phyloP scores from a whole-genome alignment of 2,797 vertebrate species.

The Dipus sagitta region DNA sequence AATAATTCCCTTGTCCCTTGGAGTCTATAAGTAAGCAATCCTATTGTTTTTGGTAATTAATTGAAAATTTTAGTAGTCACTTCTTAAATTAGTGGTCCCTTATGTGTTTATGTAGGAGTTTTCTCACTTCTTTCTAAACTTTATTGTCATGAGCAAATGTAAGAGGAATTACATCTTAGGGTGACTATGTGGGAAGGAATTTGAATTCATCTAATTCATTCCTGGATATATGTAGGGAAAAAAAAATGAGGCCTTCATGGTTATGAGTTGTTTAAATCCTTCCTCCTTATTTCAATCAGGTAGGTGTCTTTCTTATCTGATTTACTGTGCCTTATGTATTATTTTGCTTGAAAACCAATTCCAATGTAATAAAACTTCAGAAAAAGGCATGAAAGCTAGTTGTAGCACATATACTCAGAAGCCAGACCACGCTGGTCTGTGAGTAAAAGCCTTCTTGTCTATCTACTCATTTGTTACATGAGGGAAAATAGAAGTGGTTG shows the following conservation, averaged over 20 bases:
- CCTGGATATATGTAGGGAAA: not conserved
- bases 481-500: not conserved
- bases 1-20: not conserved
- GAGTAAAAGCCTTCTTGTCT: not conserved
- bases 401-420: not conserved
- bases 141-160: not conserved
- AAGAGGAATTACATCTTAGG: not conserved
- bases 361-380: not conserved
- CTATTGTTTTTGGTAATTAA: not conserved
- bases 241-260: not conserved
- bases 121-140: constrained; percentile 7
- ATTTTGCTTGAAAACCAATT: constrained; percentile 31
- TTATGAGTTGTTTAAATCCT: not conserved
- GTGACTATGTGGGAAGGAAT: not conserved
- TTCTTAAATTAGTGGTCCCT: not conserved
- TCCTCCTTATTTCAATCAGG: not conserved
- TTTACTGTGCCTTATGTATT: not conserved
- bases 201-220: not conserved
- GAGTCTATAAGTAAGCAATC: not conserved
- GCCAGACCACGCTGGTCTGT: not conserved
- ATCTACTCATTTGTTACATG: not conserved
- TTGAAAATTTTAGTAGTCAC: not conserved
- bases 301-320: not conserved
- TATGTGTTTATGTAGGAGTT: not conserved
- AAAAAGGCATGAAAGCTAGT: not conserved